Evolutionary conservation across 1,140 invertebrate genomes (phyloP).

Genomic region (Solenopsis invicta): DNA sequence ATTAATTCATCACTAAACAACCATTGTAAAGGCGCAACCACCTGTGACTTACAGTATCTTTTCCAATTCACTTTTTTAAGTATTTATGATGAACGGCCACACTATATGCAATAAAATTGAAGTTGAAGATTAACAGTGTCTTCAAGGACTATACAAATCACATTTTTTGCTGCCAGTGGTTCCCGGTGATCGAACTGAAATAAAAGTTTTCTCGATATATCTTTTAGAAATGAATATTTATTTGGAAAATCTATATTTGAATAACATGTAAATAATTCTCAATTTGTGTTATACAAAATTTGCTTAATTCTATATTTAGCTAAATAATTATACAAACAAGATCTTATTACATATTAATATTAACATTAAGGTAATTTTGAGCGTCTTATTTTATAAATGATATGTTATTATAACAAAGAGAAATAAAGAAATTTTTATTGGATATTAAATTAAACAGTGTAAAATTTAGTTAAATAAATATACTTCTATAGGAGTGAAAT

Average conservation of each 20-base stretch:
- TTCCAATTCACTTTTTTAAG: slow-evolving; percentile 59
- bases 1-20: slow-evolving; percentile 80
- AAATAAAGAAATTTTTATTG: slow-evolving; percentile 2
- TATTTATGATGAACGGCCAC: slow-evolving; percentile 75
- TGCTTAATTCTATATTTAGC: neutral
- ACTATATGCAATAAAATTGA: slow-evolving; percentile 18
- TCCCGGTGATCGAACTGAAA: neutral
- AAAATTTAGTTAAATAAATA: no score
- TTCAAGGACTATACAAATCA: neutral
- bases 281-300: neutral
- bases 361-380: neutral
- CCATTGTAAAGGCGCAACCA: slow-evolving; percentile 69
- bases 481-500: no score
- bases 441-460: neutral
- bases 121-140: slow-evolving; percentile 19
- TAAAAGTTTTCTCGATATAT: neutral
- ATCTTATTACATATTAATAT: neutral
- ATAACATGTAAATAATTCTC: neutral
- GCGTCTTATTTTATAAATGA: neutral
- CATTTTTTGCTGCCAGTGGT: neutral
- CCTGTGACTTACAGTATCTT: slow-evolving; percentile 70
- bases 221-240: neutral
- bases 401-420: neutral
- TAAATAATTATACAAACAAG: neutral
- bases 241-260: neutral